Conservation (phyloP, 2,113 vertebrate genomes). For the Calyptomena viridis region DNA sequence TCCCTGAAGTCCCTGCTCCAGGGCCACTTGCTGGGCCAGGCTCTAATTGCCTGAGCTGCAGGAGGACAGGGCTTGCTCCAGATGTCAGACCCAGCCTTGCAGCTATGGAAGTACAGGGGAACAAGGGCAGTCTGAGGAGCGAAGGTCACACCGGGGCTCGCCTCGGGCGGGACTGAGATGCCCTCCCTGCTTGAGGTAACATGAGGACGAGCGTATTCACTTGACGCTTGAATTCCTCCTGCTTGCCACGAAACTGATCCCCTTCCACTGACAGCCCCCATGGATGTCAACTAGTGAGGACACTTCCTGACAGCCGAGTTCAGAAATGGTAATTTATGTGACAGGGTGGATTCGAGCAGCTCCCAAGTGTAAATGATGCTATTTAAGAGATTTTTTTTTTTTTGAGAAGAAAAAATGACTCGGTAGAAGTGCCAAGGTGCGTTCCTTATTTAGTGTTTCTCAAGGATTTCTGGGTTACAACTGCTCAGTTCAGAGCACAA, state of each 20-base stretch:
- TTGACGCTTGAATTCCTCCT: not conserved
- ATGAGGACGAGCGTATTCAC: not conserved
- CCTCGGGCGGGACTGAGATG: not conserved
- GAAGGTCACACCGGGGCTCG: not conserved
- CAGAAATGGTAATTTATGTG: slow-evolving; percentile 29
- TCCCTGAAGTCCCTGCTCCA: not conserved
- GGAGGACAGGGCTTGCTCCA: not conserved
- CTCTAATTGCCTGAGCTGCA: not conserved
- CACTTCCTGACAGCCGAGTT: not conserved
- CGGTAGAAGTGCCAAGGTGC: not conserved
- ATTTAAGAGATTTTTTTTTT: not conserved
- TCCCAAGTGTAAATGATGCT: slow-evolving; percentile 32
- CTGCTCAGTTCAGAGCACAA: not conserved
- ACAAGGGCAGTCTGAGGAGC: not conserved
- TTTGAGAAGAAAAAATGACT: not conserved
- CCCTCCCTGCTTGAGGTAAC: not conserved
- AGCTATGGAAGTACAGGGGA: not conserved
- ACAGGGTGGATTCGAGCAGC: slow-evolving; percentile 12
- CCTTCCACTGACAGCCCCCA: not conserved
- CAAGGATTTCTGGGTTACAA: not conserved
- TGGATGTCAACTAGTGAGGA: not conserved
- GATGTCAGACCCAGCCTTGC: not conserved
- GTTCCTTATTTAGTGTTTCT: not conserved
- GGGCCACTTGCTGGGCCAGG: not conserved
- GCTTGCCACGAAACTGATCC: not conserved